Evolutionary conservation across 2,888 invertebrate species (phyloP), one percentile per base, ranked within the genome.

Genomic region (Volucella bombylans): DNA sequence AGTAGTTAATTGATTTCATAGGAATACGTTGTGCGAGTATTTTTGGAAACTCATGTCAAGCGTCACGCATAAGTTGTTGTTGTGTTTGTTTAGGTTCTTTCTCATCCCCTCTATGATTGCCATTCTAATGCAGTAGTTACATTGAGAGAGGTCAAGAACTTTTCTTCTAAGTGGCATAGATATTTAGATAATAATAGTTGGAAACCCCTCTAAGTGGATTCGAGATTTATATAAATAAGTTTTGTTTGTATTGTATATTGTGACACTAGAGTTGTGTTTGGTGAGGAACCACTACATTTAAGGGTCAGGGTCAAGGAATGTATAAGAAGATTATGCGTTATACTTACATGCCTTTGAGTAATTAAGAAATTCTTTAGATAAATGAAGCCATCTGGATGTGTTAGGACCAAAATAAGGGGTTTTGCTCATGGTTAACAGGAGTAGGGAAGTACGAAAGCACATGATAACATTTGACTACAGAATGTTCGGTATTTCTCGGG

Each of bases 1-100:
- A 80, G 76, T 81, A 72, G 76, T 67, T 80, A 85, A 85, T 81
- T 81, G 77, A 85, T 85, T 85, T 85, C 81, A 76, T 85, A 81
- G 85, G 81, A 81, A 81, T 81, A 72, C 39, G 81, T 68, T 72
- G 72, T 38, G 72, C 52, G 52, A 54, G 72, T 85, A 85, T 85
- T 81, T 85, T 81, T 67, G 80, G 80, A 80, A 61, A 38, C 18
- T 8, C 79, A 52, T 68, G 49, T 11, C 61, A 43, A 47, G 23
- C 38, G 72, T 78, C 67, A 57, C 47, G 73, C 74, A 59, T 69
- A 57, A 74, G 73, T 69, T 74, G 52, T 71, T 67, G 43, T 10
- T 31, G 47, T 23, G 47, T 65, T 69, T 73, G 57, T 69, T 73
- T 78, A 68, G 55, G 18, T 45, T 61, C 45, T 39, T 64, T 15